A percentile compares a stretch with the other conserved stretches of the same genome.
phyloP scores from a whole-genome alignment of 1,140 invertebrate species.

The Dendroctonus ponderosae region DNA sequence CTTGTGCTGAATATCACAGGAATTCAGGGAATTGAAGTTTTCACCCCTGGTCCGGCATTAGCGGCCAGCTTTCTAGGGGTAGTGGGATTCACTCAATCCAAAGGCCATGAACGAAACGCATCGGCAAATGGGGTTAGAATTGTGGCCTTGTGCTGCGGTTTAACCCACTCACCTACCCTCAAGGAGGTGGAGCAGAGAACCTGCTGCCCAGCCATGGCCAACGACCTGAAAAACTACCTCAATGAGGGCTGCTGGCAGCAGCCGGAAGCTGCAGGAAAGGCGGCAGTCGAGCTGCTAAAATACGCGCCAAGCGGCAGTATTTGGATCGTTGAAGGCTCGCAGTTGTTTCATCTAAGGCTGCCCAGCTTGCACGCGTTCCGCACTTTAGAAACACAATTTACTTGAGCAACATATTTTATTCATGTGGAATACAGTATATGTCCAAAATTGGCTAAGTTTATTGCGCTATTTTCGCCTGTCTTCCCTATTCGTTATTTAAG shows the following conservation, averaged over 20 bases:
- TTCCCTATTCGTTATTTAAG: slow-evolving; percentile 14
- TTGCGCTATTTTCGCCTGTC: no score
- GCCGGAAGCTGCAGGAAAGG: slow-evolving; percentile 40
- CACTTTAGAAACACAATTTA: slow-evolving; percentile 27
- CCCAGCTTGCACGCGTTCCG: slow-evolving; percentile 22
- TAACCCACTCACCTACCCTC: slow-evolving; percentile 53
- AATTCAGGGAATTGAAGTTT: slow-evolving; percentile 37
- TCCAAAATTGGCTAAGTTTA: no score
- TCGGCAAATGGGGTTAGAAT: slow-evolving; percentile 56
- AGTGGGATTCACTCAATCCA: slow-evolving; percentile 41
- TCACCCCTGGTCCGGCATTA: slow-evolving; percentile 39
- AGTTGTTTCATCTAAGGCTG: slow-evolving; percentile 34
- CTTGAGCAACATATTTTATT: not conserved
- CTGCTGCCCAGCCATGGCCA: slow-evolving; percentile 32
- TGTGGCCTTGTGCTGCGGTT: slow-evolving; percentile 56
- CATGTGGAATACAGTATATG: no score
- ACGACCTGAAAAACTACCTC: slow-evolving; percentile 37
- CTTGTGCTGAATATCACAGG: slow-evolving; percentile 44
- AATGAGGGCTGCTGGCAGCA: slow-evolving; percentile 39
- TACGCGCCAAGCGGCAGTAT: slow-evolving; percentile 38
- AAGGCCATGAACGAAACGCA: slow-evolving; percentile 54
- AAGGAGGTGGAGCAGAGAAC: not conserved
- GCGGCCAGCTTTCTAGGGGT: slow-evolving; percentile 38
- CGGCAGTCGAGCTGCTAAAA: slow-evolving; percentile 41
- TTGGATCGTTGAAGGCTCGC: slow-evolving; percentile 45